A percentile compares a stretch with the other conserved stretches of the same genome.
These are phyloP conservation scores for Geotrypetes seraphini DNA, from an alignment of 2,797 vertebrate genomes.

Conservation along the genomic window DNA sequence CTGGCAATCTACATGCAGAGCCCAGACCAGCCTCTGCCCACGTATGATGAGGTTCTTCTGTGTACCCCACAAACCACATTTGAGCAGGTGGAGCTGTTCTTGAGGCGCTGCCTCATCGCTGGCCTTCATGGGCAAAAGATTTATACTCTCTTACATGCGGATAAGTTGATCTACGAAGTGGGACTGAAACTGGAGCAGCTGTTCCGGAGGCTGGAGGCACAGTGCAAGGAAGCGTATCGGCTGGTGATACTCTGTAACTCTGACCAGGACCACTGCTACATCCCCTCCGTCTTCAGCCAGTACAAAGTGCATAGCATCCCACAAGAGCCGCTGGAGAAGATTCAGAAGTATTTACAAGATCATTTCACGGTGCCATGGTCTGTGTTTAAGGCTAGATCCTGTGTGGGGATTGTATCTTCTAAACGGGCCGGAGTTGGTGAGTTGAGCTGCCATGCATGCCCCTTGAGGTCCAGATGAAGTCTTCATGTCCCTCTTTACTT, in stretches of 20 bases:
- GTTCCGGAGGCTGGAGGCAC: slow-evolving; percentile 59
- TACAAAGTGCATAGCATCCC: slow-evolving; percentile 73
- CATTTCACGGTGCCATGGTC: slow-evolving; percentile 65
- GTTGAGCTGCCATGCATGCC: too few relatives aligned
- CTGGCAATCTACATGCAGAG: slow-evolving; percentile 82
- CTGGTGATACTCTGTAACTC: slow-evolving; percentile 78
- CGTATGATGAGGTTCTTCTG: slow-evolving; percentile 84
- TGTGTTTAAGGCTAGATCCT: slow-evolving; percentile 64
- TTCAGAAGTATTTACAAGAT: slow-evolving; percentile 66
- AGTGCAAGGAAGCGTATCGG: slow-evolving; percentile 45
- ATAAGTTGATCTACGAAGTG: slow-evolving; percentile 81
- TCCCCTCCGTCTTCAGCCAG: slow-evolving; percentile 85
- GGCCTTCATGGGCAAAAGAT: slow-evolving; percentile 55
- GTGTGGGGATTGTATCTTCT: slow-evolving; percentile 78
- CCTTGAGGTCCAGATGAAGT: background rate
- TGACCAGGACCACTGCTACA: slow-evolving; percentile 75
- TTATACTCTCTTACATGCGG: slow-evolving; percentile 75
- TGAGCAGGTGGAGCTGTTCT: slow-evolving; percentile 81
- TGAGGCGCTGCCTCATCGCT: slow-evolving; percentile 71
- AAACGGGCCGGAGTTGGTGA: slow-evolving; percentile 82
- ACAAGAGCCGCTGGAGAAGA: slow-evolving; percentile 40
- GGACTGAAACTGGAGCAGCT: slow-evolving; percentile 71
- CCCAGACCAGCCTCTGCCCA: slow-evolving; percentile 61
- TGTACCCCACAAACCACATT: slow-evolving; percentile 68
- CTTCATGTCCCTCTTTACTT: background rate